phyloP scores from a whole-genome alignment of 2,888 invertebrate genomes.

The Nephrocerus scutellatus region DNA sequence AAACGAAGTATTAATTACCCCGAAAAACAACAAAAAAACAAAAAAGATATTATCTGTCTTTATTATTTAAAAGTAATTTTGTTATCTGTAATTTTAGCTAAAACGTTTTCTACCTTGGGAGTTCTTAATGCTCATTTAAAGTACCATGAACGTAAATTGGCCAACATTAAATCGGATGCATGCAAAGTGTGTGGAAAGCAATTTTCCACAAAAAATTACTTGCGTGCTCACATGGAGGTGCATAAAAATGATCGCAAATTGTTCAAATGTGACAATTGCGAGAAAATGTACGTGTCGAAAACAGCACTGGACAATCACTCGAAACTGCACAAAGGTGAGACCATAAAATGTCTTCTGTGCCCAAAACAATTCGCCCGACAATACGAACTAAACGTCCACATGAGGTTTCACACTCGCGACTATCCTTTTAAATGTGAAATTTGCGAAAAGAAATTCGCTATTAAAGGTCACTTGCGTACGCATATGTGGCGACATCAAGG shows the following conservation, averaged over 20 bases:
- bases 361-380: slow-evolving; percentile 26
- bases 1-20: no score
- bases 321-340: slow-evolving; percentile 26
- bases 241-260: slow-evolving; percentile 24
- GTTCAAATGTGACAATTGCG: slow-evolving; percentile 16
- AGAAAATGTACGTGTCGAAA: slow-evolving; percentile 22
- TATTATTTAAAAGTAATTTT: slow-evolving; percentile 2
- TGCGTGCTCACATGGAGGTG: slow-evolving; percentile 25
- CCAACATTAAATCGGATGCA: slow-evolving; percentile 24
- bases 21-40: no score
- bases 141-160: slow-evolving; percentile 23
- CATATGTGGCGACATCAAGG: slow-evolving; percentile 31
- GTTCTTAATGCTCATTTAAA: slow-evolving; percentile 26
- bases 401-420: slow-evolving; percentile 29
- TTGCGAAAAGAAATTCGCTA: slow-evolving; percentile 27
- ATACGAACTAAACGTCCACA: slow-evolving; percentile 29
- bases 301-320: slow-evolving; percentile 27
- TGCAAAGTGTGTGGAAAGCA: slow-evolving; percentile 28
- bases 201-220: slow-evolving; percentile 27
- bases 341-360: slow-evolving; percentile 24
- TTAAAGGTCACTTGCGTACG: slow-evolving; percentile 27
- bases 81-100: slow-evolving; percentile 21
- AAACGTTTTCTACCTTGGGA: slow-evolving; percentile 21
- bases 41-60: no score
- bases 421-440: slow-evolving; percentile 29